A percentile compares a stretch with the other conserved stretches of the same genome.
These are phyloP conservation scores for Aphidius colemani DNA, from an alignment of 2,888 invertebrate species.

Conservation along the genomic window DNA sequence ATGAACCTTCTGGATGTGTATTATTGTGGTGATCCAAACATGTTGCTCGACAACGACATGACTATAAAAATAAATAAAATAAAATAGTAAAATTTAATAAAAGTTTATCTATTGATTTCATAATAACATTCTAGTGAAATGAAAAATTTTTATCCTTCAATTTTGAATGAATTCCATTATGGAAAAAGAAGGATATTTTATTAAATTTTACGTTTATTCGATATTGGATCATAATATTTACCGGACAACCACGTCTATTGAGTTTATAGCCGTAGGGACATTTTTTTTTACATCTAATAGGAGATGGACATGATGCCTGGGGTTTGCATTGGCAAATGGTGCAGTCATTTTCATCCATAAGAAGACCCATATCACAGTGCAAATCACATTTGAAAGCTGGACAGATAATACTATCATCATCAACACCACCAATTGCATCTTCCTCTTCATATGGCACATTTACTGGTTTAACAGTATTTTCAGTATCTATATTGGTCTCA, in stretches of 20 bases:
- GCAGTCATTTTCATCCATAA: conserved; percentile 52
- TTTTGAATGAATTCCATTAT: neutral
- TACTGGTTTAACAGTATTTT: conserved; percentile 30
- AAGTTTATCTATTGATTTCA: no score
- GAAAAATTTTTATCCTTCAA: neutral
- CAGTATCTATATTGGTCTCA: conserved; percentile 30
- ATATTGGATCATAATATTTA: conserved; percentile 33
- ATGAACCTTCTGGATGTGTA: conserved; percentile 50
- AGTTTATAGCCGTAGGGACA: conserved; percentile 50
- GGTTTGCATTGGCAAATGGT: conserved; percentile 50
- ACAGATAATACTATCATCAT: conserved; percentile 39
- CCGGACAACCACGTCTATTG: conserved; percentile 51
- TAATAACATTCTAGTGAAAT: neutral
- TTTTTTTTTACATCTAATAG: conserved; percentile 47
- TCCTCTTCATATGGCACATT: conserved; percentile 31
- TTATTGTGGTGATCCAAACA: conserved; percentile 50
- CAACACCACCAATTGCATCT: neutral
- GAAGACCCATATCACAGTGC: conserved; percentile 49
- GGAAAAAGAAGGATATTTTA: neutral
- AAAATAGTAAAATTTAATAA: conserved; percentile 9
- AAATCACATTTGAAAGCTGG: conserved; percentile 49
- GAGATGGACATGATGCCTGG: conserved; percentile 41
- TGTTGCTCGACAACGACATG: conserved; percentile 49
- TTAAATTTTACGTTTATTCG: neutral
- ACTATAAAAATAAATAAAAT: conserved; percentile 35